phyloP scores from a whole-genome alignment of 2,797 vertebrate genomes.

The Mycteria americana region DNA sequence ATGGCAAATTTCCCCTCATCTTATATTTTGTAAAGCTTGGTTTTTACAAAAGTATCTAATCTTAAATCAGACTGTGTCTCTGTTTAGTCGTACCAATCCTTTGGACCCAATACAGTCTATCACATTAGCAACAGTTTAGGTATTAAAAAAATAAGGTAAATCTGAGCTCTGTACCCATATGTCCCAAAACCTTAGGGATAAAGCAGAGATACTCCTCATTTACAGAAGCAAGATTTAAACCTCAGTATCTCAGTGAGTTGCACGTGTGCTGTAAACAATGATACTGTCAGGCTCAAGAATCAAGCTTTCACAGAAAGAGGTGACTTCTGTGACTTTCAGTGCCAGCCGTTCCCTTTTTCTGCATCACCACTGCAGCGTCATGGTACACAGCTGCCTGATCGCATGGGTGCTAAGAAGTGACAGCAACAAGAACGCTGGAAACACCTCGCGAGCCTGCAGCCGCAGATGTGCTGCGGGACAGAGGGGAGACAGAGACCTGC shows the following conservation, averaged over 20 bases:
- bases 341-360: background rate
- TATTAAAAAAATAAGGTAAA: constrained; percentile 36
- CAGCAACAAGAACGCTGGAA: background rate
- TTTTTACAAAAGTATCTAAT: constrained; percentile 42
- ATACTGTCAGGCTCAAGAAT: background rate
- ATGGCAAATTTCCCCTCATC: background rate
- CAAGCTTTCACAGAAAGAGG: background rate
- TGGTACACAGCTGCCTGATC: background rate
- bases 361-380: background rate
- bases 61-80: constrained; percentile 18
- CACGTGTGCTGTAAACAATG: background rate
- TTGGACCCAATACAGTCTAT: background rate
- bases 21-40: constrained; percentile 36
- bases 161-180: background rate
- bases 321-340: background rate
- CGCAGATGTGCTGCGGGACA: background rate
- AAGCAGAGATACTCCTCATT: background rate
- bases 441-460: rapidly evolving
- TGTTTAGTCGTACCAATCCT: background rate
- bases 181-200: background rate
- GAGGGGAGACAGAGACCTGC: background rate
- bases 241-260: background rate
- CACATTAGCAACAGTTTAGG: background rate
- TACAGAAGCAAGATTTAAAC: background rate
- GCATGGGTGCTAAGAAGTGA: background rate